Evolutionary conservation across 2,113 vertebrate genomes (phyloP).

Genomic region (Passer montanus): DNA sequence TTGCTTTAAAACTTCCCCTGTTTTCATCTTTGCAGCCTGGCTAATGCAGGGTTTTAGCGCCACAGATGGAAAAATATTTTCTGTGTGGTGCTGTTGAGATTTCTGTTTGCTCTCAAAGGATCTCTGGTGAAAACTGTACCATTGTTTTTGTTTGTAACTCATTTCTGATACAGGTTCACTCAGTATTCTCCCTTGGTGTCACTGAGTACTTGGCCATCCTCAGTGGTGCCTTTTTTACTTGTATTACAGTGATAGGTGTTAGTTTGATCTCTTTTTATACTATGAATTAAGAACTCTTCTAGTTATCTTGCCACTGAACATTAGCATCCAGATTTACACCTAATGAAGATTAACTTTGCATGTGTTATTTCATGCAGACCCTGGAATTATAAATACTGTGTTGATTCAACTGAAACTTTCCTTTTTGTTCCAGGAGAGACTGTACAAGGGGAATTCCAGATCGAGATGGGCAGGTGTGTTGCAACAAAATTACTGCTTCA

Average conservation of each 20-base stretch:
- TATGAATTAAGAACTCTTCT: not conserved
- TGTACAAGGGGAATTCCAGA: slow-evolving; percentile 79
- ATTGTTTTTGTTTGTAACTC: not conserved
- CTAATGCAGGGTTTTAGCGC: not conserved
- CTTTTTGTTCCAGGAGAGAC: slow-evolving; percentile 75
- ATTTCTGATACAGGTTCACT: not conserved
- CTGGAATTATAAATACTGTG: not conserved
- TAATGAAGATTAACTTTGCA: not conserved
- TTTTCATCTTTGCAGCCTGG: not conserved
- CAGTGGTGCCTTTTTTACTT: not conserved
- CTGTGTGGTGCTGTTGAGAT: fast-evolving
- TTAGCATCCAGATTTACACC: not conserved
- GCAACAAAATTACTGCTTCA: not conserved
- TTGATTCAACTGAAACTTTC: not conserved
- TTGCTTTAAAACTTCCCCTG: not conserved
- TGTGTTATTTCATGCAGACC: not conserved
- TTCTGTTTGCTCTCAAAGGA: not conserved
- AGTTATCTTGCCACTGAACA: not conserved
- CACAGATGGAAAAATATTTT: not conserved
- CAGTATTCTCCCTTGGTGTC: not conserved
- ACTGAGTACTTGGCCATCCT: not conserved
- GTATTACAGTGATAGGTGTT: not conserved
- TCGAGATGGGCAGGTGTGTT: slow-evolving; percentile 78
- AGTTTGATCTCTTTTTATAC: not conserved
- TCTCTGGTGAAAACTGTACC: not conserved